Conservation (phyloP, 2,113 vertebrate genomes). For the Trachemys scripta region DNA sequence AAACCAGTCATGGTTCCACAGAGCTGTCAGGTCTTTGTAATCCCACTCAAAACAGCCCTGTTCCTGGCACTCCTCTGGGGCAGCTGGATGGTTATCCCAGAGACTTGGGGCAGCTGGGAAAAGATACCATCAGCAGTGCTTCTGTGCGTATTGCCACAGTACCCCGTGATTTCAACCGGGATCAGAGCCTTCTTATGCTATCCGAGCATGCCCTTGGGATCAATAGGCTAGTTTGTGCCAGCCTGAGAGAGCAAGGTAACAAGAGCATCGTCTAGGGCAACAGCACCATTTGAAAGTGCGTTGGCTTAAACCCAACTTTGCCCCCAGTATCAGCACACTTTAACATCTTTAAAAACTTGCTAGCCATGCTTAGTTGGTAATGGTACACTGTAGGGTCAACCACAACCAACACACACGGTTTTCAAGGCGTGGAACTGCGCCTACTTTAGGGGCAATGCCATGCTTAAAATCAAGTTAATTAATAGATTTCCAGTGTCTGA, state of each 20-base stretch:
- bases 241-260: neutral
- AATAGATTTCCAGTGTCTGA: conserved; percentile 18
- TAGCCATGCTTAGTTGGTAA: neutral
- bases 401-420: neutral
- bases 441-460: conserved; percentile 22
- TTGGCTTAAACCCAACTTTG: neutral
- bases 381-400: conserved; percentile 9
- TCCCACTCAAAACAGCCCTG: neutral
- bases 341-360: neutral
- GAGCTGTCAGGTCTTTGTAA: neutral
- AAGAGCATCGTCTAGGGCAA: neutral
- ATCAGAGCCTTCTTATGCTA: neutral
- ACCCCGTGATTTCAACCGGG: neutral
- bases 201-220: neutral
- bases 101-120: neutral
- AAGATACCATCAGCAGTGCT: neutral
- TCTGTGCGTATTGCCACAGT: neutral
- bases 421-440: neutral
- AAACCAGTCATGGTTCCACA: neutral
- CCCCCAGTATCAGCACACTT: conserved; percentile 28
- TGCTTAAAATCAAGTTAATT: neutral
- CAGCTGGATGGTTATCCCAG: neutral
- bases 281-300: neutral
- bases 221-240: rapidly evolving
- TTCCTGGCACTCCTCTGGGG: neutral